These are phyloP conservation scores for Macrobrachium nipponense DNA, from an alignment of 1,140 invertebrate species.

Conservation along the genomic window DNA sequence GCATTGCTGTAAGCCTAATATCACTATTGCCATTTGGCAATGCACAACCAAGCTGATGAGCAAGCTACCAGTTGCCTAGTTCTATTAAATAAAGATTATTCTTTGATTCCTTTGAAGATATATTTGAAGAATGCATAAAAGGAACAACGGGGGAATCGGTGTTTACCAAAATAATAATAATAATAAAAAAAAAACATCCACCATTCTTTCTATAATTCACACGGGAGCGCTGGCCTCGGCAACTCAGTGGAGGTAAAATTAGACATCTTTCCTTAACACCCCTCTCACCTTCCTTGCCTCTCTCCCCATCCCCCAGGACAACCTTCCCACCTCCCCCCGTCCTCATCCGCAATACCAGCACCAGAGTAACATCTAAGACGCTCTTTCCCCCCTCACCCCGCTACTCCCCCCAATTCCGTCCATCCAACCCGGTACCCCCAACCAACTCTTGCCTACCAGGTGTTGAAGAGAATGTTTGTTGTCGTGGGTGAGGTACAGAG, in stretches of 20 bases:
- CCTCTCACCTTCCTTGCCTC: neutral
- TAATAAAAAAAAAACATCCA: no score
- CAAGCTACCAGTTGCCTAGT: neutral
- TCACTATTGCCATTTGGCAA: no score
- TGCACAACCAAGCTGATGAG: neutral
- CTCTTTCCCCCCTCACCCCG: neutral
- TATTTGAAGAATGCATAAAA: no score
- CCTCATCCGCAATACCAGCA: neutral
- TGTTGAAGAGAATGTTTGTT: neutral
- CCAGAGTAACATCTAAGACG: neutral
- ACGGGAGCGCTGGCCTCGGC: slow-evolving; percentile 4
- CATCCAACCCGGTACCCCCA: slow-evolving; percentile 4
- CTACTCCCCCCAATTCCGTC: neutral
- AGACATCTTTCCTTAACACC: neutral
- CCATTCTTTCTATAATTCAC: no score
- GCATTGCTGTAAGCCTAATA: neutral
- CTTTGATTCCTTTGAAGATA: no score
- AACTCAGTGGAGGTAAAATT: slow-evolving; percentile 26
- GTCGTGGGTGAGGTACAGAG: no score
- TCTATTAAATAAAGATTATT: no score
- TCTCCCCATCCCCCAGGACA: neutral
- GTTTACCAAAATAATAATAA: no score
- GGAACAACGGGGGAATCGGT: no score
- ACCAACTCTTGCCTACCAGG: neutral
- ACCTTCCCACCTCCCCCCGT: neutral